phyloP scores from a whole-genome alignment of 2,888 invertebrate genomes.

The Tryphoninae sp. region DNA sequence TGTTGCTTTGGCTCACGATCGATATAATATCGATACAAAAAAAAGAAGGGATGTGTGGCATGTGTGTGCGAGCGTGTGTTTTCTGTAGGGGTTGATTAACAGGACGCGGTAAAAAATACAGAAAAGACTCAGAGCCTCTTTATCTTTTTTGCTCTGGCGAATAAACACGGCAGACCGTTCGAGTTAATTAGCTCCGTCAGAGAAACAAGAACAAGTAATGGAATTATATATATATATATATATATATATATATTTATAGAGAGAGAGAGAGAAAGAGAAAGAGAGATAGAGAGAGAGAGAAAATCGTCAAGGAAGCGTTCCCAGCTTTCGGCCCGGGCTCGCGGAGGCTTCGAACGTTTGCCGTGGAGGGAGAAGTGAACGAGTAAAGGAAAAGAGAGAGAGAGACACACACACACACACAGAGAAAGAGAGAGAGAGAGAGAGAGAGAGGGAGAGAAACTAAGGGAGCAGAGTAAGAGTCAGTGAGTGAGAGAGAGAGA shows the following conservation, averaged over 20 bases:
- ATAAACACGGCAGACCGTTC: slow-evolving; percentile 15
- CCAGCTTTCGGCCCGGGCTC: slow-evolving; percentile 52
- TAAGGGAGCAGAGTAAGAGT: slow-evolving; percentile 16
- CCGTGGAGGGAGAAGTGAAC: slow-evolving; percentile 19
- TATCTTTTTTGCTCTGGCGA: slow-evolving; percentile 17
- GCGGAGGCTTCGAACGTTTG: slow-evolving; percentile 43
- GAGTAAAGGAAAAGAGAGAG: slow-evolving; percentile 36
- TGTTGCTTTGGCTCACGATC: not conserved
- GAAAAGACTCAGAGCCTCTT: slow-evolving; percentile 5
- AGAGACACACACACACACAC: too few species aligned
- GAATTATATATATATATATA: slow-evolving; percentile 1
- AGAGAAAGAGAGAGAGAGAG: slow-evolving; percentile 29
- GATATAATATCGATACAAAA: not conserved
- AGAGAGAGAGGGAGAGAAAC: slow-evolving; percentile 36
- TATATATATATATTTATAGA: not conserved
- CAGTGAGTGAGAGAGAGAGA: slow-evolving; percentile 38
- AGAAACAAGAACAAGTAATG: slow-evolving; percentile 14
- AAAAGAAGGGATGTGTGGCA: not conserved
- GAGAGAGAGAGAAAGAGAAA: too few species aligned
- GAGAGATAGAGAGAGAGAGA: not conserved
- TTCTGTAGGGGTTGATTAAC: not conserved
- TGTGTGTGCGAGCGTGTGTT: not conserved
- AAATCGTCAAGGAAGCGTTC: slow-evolving; percentile 25
- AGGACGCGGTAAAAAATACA: not conserved
- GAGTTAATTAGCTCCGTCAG: slow-evolving; percentile 27